Evolutionary conservation across 2,888 invertebrate species (phyloP).

Genomic region (Cybosia mesomella): DNA sequence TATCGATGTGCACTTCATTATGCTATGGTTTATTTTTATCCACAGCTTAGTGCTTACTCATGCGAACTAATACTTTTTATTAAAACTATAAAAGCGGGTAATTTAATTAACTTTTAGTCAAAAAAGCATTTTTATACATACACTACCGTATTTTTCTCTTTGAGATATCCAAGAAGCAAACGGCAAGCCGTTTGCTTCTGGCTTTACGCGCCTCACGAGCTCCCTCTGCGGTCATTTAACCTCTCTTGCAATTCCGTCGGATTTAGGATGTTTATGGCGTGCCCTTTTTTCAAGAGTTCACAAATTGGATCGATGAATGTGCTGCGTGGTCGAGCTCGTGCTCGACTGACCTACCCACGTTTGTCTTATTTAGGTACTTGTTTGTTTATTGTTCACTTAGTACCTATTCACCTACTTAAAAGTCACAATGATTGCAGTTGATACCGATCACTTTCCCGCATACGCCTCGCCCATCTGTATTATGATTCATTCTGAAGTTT

Average conservation of each 20-base stretch:
- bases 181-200: background rate
- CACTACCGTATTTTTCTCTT: background rate
- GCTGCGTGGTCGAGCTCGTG: no score
- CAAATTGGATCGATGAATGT: background rate
- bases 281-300: background rate
- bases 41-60: background rate
- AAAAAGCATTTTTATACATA: background rate
- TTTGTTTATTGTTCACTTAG: background rate
- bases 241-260: background rate
- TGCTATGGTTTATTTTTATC: background rate
- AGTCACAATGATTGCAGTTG: background rate
- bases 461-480: background rate
- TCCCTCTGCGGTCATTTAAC: background rate
- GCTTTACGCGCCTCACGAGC: background rate
- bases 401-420: background rate
- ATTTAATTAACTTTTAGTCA: background rate
- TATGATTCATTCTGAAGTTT: background rate
- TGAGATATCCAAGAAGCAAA: background rate
- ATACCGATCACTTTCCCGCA: background rate
- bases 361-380: background rate
- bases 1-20: slow-evolving; percentile 12
- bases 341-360: no score
- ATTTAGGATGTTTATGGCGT: background rate
- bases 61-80: slow-evolving; percentile 6
- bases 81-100: background rate